A percentile compares a stretch with the other conserved stretches of the same genome.
These are phyloP conservation scores for Gymnosoma rotundatum DNA, from an alignment of 2,888 invertebrate species.

Conservation along the genomic window DNA sequence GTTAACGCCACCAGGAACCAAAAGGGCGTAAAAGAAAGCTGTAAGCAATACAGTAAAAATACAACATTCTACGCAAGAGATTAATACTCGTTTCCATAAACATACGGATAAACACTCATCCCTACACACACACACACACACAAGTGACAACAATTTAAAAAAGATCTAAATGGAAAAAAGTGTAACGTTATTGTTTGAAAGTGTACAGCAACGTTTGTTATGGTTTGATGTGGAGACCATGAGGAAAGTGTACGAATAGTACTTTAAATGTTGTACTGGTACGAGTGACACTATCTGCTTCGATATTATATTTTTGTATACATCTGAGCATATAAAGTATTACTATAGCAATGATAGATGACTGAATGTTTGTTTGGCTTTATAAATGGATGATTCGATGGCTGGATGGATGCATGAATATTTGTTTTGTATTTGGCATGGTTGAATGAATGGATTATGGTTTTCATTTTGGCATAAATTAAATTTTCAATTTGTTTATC, in stretches of 20 bases:
- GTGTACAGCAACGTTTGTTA: not conserved
- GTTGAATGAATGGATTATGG: conserved; percentile 72
- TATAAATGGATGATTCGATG: conserved; percentile 16
- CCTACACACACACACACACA: not conserved
- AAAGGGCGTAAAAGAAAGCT: conserved; percentile 42
- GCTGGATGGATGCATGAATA: conserved; percentile 17
- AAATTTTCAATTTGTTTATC: conserved; percentile 70
- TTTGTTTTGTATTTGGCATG: conserved; percentile 39
- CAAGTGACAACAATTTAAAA: conserved; percentile 20
- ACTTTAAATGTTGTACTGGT: conserved; percentile 15
- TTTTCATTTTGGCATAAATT: conserved; percentile 72
- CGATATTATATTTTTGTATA: conserved; percentile 34
- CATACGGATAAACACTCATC: not conserved
- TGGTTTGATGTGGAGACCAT: conserved; percentile 18
- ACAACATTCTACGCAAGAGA: conserved; percentile 53
- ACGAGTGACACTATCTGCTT: conserved; percentile 43
- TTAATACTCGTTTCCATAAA: not conserved
- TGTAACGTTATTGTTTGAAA: conserved; percentile 10
- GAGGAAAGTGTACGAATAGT: conserved; percentile 25
- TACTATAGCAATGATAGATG: conserved; percentile 60
- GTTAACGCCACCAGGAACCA: conserved; percentile 11
- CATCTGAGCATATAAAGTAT: conserved; percentile 42
- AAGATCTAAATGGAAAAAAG: not conserved
- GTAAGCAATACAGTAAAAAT: conserved; percentile 41
- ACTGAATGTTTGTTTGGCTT: conserved; percentile 12